Percentiles rank a stretch among this genome's conserved stretches.
These are phyloP conservation scores for Rhagium mordax DNA, from an alignment of 2,888 invertebrate genomes.

Conservation along the genomic window DNA sequence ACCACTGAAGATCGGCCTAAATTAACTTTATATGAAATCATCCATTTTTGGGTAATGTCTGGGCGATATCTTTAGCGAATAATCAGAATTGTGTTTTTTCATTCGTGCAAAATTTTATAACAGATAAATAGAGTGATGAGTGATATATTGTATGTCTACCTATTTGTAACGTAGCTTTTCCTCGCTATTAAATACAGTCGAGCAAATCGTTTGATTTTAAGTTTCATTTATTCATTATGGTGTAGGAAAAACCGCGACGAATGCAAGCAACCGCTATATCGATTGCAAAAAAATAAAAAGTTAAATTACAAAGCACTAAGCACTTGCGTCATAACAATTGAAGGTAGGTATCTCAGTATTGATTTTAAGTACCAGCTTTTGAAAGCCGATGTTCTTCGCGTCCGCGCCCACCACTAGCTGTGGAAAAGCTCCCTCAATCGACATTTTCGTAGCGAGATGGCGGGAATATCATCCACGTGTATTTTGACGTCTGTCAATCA, in stretches of 20 bases:
- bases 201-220: too few species aligned
- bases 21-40: too few species aligned
- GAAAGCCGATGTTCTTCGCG: conserved; percentile 45
- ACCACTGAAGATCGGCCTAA: too few species aligned
- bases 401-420: conserved; percentile 45
- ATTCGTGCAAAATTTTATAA: too few species aligned
- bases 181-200: too few species aligned
- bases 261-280: conserved; percentile 46
- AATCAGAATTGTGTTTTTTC: too few species aligned
- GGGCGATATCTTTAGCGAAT: too few species aligned
- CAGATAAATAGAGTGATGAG: too few species aligned
- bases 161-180: too few species aligned
- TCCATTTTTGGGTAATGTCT: too few species aligned
- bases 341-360: conserved; percentile 55
- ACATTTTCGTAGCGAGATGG: conserved; percentile 59
- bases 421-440: conserved; percentile 50
- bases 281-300: conserved; percentile 53
- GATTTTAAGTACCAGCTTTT: conserved; percentile 57
- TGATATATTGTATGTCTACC: too few species aligned
- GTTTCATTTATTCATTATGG: too few species aligned
- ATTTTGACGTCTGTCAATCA: conserved; percentile 65
- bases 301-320: conserved; percentile 51
- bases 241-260: not conserved
- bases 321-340: conserved; percentile 58
- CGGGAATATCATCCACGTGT: conserved; percentile 65